Base-by-base conservation (phyloP, 2,113 vertebrate genomes). In the Thomomys bottae region DNA sequence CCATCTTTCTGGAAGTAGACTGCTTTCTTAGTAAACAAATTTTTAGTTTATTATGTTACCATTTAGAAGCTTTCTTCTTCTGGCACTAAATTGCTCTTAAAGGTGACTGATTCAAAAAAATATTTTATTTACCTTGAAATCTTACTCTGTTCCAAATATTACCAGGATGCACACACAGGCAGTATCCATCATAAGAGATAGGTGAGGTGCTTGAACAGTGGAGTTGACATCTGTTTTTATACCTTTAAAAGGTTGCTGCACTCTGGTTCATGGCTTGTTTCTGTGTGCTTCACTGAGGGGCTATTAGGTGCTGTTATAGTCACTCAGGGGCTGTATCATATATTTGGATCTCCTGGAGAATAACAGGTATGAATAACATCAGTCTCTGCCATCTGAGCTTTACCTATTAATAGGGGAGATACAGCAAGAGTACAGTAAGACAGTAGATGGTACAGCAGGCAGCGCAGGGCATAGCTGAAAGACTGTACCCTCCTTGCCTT, bases 61-160 rank as follows among this genome's bases (percentile, higher is more conserved):
- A 32, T 91, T 94, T 96, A 85, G 81, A 92, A 94, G 61, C 82
- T 86, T 93, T 87, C 34, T 40, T 89, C 64, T 61, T 86, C 49
- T 34, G 11, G 63, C 79, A 49, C 64, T 70, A 93, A 86, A 84
- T 75, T 78, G 77, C 87, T 94, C 84, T 95, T 83, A 92, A 93
- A 94, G 77, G 77, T 82, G 87, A 90, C 72, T 66, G 30, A 85
- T 80, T 90, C 54, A 45, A 83, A 82, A 42, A 66, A 87, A 30
- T 32, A 70, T 84, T 87, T 83, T 85, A 82, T 87, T 94, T 95
- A 73, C 73, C 70, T 96, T 91, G 84, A 80, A 94, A 81, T 87
- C 61, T 54, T 54, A 57, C 87, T 81, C 57, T 68, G 17, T 64
- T 40, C 61, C 42, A 79, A 78, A 84, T 28, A 75, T 34, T 49